These are phyloP conservation scores for Cydia strobilella DNA, from an alignment of 1,140 invertebrate species.

Conservation along the genomic window DNA sequence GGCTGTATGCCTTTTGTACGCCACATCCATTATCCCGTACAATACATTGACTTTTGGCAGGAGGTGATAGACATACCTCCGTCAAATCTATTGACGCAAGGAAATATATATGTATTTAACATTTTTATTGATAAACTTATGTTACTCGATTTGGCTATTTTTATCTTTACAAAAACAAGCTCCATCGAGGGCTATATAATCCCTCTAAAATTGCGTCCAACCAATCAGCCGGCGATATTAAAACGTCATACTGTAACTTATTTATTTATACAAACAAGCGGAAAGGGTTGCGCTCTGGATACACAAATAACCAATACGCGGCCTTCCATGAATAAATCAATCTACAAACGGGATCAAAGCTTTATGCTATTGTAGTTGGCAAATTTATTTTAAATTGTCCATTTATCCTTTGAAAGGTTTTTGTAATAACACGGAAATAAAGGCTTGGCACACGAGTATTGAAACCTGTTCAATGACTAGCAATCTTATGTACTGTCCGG, in stretches of 20 bases:
- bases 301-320: slow-evolving; percentile 9
- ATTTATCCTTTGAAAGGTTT: neutral
- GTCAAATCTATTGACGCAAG: neutral
- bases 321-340: slow-evolving; percentile 21
- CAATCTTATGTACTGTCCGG: neutral
- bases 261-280: slow-evolving; percentile 18
- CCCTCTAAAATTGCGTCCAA: slow-evolving; percentile 1
- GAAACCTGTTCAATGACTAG: neutral
- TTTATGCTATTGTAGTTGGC: slow-evolving; percentile 19
- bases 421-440: neutral
- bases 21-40: neutral
- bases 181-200: neutral
- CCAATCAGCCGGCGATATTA: slow-evolving; percentile 17
- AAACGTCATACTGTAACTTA: slow-evolving; percentile 20
- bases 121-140: no score
- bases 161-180: neutral
- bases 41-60: neutral
- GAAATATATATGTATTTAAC: no score
- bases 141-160: no score
- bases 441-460: neutral
- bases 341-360: slow-evolving; percentile 20
- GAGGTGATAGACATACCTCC: neutral
- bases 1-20: slow-evolving; percentile 13
- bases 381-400: neutral
- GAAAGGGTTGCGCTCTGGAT: neutral